A percentile compares a stretch with the other conserved stretches of the same genome.
Evolutionary conservation across 2,797 vertebrate species (phyloP).

Genomic region (Spheniscus humboldti): DNA sequence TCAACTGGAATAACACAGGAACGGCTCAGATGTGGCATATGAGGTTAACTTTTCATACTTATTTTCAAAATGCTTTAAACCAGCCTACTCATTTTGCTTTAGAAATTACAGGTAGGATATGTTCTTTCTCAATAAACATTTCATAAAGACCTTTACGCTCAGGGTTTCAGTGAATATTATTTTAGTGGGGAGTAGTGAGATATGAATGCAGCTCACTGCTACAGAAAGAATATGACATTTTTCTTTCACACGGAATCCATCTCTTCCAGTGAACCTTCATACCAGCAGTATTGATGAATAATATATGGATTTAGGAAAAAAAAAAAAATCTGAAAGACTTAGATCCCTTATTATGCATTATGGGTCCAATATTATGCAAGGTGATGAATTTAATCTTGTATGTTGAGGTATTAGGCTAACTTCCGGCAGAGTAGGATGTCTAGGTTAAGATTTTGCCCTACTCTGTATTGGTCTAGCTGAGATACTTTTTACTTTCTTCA

Average conservation of each 20-base stretch:
- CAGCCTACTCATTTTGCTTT: background rate
- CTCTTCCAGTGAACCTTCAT: background rate
- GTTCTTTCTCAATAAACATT: background rate
- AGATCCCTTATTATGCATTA: background rate
- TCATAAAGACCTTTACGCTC: background rate
- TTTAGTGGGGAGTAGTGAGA: background rate
- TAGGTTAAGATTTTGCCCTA: background rate
- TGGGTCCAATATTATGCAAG: background rate
- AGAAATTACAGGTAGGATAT: background rate
- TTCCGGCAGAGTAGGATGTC: background rate
- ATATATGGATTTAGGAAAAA: background rate
- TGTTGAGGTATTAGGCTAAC: background rate
- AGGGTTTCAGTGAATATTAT: background rate
- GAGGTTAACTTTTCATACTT: constrained; percentile 6
- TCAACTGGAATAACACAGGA: background rate
- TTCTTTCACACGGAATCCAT: background rate
- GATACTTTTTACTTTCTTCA: background rate
- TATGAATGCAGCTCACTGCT: background rate
- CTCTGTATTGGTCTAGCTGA: background rate
- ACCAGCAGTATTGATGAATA: background rate
- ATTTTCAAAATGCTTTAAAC: background rate
- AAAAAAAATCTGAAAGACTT: background rate
- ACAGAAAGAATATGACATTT: background rate
- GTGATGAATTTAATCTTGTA: background rate
- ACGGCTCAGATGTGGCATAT: background rate